Conservation (phyloP, 2,888 invertebrate species). For the Germaria angustata region DNA sequence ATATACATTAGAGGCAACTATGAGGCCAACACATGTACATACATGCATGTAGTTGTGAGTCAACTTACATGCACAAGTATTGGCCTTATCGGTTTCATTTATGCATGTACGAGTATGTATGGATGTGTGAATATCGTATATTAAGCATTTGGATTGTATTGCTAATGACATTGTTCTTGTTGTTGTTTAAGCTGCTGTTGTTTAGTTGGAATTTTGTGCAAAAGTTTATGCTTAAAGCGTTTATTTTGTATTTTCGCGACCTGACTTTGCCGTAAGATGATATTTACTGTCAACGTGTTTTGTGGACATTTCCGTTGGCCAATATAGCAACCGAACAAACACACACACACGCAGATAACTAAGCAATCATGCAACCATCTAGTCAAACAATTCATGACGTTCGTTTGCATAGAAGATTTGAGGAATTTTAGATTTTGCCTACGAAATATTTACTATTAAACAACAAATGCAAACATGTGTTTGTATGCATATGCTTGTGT, state of each 20-base stretch:
- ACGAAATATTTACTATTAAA: constrained; percentile 2
- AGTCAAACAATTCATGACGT: constrained; percentile 25
- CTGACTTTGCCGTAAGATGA: constrained; percentile 66
- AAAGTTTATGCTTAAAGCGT: constrained; percentile 52
- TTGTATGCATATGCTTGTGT: background rate
- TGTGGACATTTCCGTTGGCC: constrained; percentile 61
- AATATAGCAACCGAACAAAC: constrained; percentile 20
- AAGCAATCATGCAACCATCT: background rate
- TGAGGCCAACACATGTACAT: background rate
- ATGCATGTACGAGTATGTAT: background rate
- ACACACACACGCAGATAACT: constrained; percentile 9
- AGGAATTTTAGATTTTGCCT: constrained; percentile 33
- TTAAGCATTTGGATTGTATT: constrained; percentile 6
- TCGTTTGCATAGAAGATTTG: constrained; percentile 35
- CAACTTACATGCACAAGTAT: constrained; percentile 20
- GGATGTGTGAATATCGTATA: background rate
- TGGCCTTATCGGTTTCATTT: background rate
- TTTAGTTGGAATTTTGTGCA: constrained; percentile 46
- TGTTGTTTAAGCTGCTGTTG: constrained; percentile 3
- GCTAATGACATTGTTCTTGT: background rate
- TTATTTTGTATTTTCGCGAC: constrained; percentile 64
- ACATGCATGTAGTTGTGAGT: background rate
- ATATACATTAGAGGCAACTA: background rate
- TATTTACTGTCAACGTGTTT: constrained; percentile 65
- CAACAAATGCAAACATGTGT: background rate